These are phyloP conservation scores for Leptinotarsa rubiginosa DNA, from an alignment of 2,888 invertebrate species.

Conservation along the genomic window DNA sequence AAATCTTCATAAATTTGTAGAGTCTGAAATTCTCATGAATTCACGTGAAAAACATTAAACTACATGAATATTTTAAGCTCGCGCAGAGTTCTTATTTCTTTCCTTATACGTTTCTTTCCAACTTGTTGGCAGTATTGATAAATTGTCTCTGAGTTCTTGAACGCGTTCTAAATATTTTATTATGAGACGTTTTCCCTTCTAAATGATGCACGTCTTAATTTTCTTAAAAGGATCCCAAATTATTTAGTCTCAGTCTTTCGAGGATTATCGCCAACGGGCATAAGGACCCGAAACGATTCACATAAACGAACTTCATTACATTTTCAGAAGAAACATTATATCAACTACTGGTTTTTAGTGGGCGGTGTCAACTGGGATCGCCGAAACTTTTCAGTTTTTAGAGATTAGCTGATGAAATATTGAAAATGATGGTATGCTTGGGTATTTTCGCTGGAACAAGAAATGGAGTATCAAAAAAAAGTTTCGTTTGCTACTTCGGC, in stretches of 20 bases:
- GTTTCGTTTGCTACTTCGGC: too few species aligned
- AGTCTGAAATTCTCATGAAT: not conserved
- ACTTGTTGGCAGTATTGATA: constrained; percentile 48
- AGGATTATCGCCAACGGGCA: constrained; percentile 8
- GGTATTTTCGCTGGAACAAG: too few species aligned
- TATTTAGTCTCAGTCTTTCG: constrained; percentile 28
- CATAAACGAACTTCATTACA: constrained; percentile 6
- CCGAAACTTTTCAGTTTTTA: not conserved
- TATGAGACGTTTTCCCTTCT: constrained; percentile 35
- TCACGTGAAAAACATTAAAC: not conserved
- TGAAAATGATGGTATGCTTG: too few species aligned
- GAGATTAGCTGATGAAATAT: not conserved
- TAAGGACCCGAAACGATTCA: constrained; percentile 1
- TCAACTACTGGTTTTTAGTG: not conserved
- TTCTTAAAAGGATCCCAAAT: constrained; percentile 43
- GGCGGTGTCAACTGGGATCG: not conserved
- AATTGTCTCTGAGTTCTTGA: constrained; percentile 44
- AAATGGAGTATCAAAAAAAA: too few species aligned
- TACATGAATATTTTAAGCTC: constrained; percentile 34
- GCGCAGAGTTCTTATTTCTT: constrained; percentile 34
- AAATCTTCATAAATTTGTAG: not conserved
- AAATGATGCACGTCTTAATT: constrained; percentile 51
- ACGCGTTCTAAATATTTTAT: constrained; percentile 45
- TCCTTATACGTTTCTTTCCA: constrained; percentile 38
- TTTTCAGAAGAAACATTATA: constrained; percentile 1